Percentiles rank a stretch among this genome's conserved stretches.
Evolutionary conservation across 2,888 invertebrate species (phyloP).

Genomic region (Trachelus iudaicus): DNA sequence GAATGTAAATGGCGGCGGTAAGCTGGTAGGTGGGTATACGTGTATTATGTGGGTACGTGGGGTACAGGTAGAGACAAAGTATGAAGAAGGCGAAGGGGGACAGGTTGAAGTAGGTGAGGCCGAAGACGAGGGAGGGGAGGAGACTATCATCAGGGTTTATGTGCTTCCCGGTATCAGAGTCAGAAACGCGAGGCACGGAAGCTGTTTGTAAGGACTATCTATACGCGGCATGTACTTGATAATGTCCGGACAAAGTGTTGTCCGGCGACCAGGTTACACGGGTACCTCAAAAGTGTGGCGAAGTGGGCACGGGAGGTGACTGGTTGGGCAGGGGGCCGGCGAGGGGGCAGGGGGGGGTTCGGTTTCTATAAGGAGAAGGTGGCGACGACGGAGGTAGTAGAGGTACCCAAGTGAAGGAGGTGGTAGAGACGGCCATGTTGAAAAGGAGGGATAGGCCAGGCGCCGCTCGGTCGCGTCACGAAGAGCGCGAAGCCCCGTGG

Average conservation of each 20-base stretch:
- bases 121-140: no score
- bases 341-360: no score
- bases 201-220: slow-evolving; percentile 49
- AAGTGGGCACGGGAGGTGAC: neutral
- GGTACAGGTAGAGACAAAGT: no score
- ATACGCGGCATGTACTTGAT: slow-evolving; percentile 56
- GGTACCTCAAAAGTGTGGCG: slow-evolving; percentile 44
- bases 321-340: neutral
- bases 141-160: neutral
- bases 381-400: slow-evolving; percentile 23
- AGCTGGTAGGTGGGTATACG: no score
- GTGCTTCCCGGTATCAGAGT: slow-evolving; percentile 3
- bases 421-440: slow-evolving; percentile 55
- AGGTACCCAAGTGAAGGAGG: slow-evolving; percentile 37
- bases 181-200: slow-evolving; percentile 34
- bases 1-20: no score
- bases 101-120: no score
- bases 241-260: slow-evolving; percentile 57
- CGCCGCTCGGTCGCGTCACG: slow-evolving; percentile 44
- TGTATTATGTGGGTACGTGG: no score
- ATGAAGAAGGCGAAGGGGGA: no score
- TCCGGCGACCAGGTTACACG: slow-evolving; percentile 47
- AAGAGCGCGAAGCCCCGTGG: slow-evolving; percentile 23
- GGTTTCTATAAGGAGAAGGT: slow-evolving; percentile 8
- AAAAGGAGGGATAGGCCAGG: slow-evolving; percentile 47